Evolutionary conservation across 2,888 invertebrate species (phyloP), one percentile per base, ranked within the genome.

Genomic region (Polydrusus cervinus): DNA sequence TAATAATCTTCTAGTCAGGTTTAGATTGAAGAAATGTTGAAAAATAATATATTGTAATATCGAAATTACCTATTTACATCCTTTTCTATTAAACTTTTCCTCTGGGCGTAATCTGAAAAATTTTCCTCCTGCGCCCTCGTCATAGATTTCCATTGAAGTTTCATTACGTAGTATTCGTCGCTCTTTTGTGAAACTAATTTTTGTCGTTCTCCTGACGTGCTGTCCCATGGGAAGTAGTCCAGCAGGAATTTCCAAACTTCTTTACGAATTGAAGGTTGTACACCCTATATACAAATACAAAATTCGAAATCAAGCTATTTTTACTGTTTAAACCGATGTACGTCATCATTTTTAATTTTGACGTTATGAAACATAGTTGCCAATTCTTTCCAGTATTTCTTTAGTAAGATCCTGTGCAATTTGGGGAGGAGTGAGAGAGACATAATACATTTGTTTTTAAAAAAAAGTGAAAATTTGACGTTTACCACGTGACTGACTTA

Each of bases 171-270:
- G 87, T 99, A 99, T 85, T 97, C 96, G 78, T 94, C 92, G 75
- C 92, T 92, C 86, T 93, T 94, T 79, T 91, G 89, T 83, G 92
- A 92, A 43, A 93, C 90, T 43, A 94, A 87, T 76, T 90, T 90
- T 78, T 91, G 90, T 71, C 97, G 89, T 81, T 96, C 93, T 11
- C 90, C 86, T 65, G 91, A 90, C 0, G 95, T 94, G 80, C 94
- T 93, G 75, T 92, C 89, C 97, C 97, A 98, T 0, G 93, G 92
- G 83, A 94, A 93, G 85, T 95, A 97, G 80, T 95, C 94, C 0
- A 99, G 89, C 3, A 99, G 89, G 86, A 94, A 98, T 86, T 98
- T 98, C 99, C 99, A 99, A 0, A 97, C 95, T 81, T 95, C 94
- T 14, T 90, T 89, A 14, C 97, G 89, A 77, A 97, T 89, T 3